phyloP scores from a whole-genome alignment of 2,888 invertebrate genomes.

The Drosophila monieri region DNA sequence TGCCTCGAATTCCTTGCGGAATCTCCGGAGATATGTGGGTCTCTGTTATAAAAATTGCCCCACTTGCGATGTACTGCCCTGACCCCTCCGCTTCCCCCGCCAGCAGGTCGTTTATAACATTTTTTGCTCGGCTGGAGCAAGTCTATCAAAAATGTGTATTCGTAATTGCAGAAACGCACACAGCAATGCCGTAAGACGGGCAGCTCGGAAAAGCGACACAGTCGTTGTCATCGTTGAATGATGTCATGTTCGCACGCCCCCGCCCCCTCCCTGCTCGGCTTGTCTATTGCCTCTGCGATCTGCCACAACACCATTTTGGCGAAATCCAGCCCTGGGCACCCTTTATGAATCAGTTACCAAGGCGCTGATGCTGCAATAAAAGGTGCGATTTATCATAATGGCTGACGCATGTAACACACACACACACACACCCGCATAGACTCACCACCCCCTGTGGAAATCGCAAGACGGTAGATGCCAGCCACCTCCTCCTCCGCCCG shows the following conservation, averaged over 20 bases:
- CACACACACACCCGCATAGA: neutral
- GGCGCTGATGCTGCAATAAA: conserved; percentile 79
- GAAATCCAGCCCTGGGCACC: conserved; percentile 38
- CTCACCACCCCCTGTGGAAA: neutral
- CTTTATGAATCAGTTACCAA: conserved; percentile 75
- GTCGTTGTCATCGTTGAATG: conserved; percentile 68
- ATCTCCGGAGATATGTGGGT: conserved; percentile 31
- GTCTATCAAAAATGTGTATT: conserved; percentile 55
- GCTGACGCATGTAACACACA: conserved; percentile 29
- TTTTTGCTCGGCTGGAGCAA: conserved; percentile 40
- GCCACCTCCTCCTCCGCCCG: neutral
- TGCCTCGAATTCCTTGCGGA: conserved; percentile 12
- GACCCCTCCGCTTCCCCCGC: conserved; percentile 3
- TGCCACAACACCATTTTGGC: conserved; percentile 10
- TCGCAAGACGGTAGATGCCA: conserved; percentile 24
- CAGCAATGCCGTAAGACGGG: conserved; percentile 22
- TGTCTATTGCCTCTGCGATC: conserved; percentile 50
- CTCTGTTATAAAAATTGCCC: conserved; percentile 39
- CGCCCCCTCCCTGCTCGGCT: conserved; percentile 17
- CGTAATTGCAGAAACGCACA: conserved; percentile 57
- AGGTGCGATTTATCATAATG: conserved; percentile 81
- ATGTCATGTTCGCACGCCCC: conserved; percentile 64
- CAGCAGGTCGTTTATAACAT: conserved; percentile 49
- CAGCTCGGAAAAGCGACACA: conserved; percentile 60
- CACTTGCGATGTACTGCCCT: conserved; percentile 22